Base-by-base conservation (phyloP, 2,888 invertebrate genomes). In the Phyllotreta cruciferae region DNA sequence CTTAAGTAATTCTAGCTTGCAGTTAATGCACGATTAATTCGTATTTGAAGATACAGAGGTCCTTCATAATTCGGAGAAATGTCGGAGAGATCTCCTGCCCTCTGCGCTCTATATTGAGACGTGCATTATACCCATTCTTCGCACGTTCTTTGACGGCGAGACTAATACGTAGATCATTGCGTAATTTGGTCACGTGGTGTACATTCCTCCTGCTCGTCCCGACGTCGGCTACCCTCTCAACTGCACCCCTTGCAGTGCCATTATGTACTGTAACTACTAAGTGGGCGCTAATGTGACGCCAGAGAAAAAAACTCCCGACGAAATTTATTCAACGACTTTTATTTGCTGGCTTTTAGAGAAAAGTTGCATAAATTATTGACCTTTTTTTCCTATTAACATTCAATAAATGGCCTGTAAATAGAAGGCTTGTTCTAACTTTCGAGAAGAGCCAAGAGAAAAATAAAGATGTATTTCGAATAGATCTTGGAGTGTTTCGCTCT, bases 121-220 rank as follows among this genome's bases (percentile, higher is more conserved):
- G 60, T 67, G 66, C 61, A 56, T 67, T 66, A 24, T 50, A 13
- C 69, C 67, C 71, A 75, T 75, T 76, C 75, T 60, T 67, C 69
- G 71, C 73, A 71, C 72, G 74, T 75, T 63, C 66, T 62, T 67
- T 72, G 66, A 64, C 62, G 68, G 74, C 70, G 73, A 71, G 71
- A 70, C 76, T 78, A 79, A 80, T 79, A 77, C 79, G 75, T 69
- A 72, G 73, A 77, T 79, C 79, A 77, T 79, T 79, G 77, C 74
- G 79, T 77, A 80, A 80, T 80, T 80, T 76, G 75, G 80, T 81
- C 81, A 81, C 81, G 80, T 78, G 79, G 73, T 71, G 76, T 24
- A 24, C 76, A 77, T 78, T 79, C 78, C 78, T 78, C 66, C 68
- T 61, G 53, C 60, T 52, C 60, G 10, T 45, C 56, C 39, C 42